These are phyloP conservation scores for Leptinotarsa tumamoca DNA, from an alignment of 2,888 invertebrate genomes.

Conservation along the genomic window DNA sequence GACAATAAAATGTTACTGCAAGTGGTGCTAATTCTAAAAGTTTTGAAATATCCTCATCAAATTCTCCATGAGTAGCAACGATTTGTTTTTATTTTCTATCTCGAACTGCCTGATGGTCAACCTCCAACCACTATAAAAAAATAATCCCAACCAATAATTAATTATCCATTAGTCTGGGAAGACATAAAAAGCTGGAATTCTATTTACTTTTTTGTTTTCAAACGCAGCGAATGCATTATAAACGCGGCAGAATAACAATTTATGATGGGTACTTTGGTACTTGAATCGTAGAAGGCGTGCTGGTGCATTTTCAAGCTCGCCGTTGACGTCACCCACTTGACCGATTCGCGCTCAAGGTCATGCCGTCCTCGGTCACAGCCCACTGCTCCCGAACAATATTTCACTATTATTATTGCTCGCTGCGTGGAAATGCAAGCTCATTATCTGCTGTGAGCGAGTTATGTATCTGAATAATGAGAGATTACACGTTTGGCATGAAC, in stretches of 20 bases:
- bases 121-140: background rate
- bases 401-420: slow-evolving; percentile 39
- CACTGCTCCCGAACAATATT: slow-evolving; percentile 53
- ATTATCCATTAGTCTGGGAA: slow-evolving; percentile 19
- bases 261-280: slow-evolving; percentile 17
- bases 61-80: background rate
- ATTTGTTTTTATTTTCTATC: background rate
- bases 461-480: slow-evolving; percentile 16
- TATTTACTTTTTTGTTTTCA: slow-evolving; percentile 6
- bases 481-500: slow-evolving; percentile 10
- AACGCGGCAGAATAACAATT: slow-evolving; percentile 6
- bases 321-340: slow-evolving; percentile 53
- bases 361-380: slow-evolving; percentile 51
- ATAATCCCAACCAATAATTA: slow-evolving; percentile 20
- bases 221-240: slow-evolving; percentile 23
- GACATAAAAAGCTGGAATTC: slow-evolving; percentile 9
- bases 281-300: slow-evolving; percentile 21
- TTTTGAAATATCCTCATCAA: background rate
- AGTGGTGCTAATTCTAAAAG: no score
- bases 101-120: background rate
- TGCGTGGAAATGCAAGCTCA: slow-evolving; percentile 32
- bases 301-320: slow-evolving; percentile 29
- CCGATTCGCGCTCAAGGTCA: slow-evolving; percentile 53
- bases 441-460: slow-evolving; percentile 26
- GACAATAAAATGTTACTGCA: no score